Evolutionary conservation across 2,797 vertebrate species (phyloP), one percentile per base, ranked within the genome.

Genomic region (Lacerta viridis): DNA sequence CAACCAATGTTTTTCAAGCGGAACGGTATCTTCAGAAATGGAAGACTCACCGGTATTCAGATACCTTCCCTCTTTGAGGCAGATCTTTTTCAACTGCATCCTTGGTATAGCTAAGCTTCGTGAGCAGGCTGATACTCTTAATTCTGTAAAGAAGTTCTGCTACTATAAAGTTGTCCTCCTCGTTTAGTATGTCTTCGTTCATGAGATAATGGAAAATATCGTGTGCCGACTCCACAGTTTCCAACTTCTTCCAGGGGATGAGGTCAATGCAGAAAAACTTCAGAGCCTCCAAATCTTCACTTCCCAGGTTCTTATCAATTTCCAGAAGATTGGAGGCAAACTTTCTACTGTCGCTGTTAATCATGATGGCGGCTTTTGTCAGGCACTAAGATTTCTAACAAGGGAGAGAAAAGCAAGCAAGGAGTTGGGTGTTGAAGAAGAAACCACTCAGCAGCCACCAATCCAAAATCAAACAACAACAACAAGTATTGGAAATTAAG

Each of bases 181-280:
- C 83, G 4, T 90, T 93, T 74, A 97, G 20, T 13, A 89, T 66
- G 5, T 87, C 93, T 61, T 80, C 46, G 41, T 9, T 33, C 61
- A 95, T 81, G 1, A 97, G 95, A 61, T 92, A 89, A 3, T 87
- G 13, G 82, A 97, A 97, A 61, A 97, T 85, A 2, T 96, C 93
- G 7, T 41, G n/a, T 64, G 93, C 96, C n/a, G 94, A 92, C 33
- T 79, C 39, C 20, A 92, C 90, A 0, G 0, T 0, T 90, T 96
- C 95, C 39, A 97, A 90, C 75, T 89, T 95, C 89, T 29, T 94
- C 25, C 68, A 4, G 9, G 89, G 4, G n/a, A 97, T 43, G 1
- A 94, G 89, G 79, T 94, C 96, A 66, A 0, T 80, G 85, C 97
- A 97, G 72, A 97, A 96, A 93, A 97, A 97, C 94, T 96, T 97